Evolutionary conservation across 2,113 vertebrate species (phyloP).

Genomic region (Eleginops maclovinus): DNA sequence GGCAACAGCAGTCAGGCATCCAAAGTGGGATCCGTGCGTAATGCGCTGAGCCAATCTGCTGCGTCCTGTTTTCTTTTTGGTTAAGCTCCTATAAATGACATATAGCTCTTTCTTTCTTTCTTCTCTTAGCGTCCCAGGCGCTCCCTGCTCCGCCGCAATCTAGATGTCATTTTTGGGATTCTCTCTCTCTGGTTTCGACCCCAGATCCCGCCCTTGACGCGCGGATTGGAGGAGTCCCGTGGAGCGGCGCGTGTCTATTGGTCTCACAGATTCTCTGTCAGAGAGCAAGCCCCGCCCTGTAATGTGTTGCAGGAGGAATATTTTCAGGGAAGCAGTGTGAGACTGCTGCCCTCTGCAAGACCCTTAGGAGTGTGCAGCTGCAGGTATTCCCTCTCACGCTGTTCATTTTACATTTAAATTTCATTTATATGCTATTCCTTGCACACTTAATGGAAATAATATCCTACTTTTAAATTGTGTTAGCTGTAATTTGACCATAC

Average conservation of each 20-base stretch:
- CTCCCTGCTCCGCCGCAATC: slow-evolving; percentile 68
- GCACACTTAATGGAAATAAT: too few species aligned
- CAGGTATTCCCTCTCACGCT: not conserved
- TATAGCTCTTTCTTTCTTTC: slow-evolving; percentile 23
- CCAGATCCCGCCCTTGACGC: slow-evolving; percentile 61
- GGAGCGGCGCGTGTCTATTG: slow-evolving; percentile 37
- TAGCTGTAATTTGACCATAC: too few species aligned
- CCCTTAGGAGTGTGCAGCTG: slow-evolving; percentile 20
- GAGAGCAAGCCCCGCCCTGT: slow-evolving; percentile 31
- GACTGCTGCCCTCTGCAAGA: slow-evolving; percentile 47
- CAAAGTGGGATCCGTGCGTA: slow-evolving; percentile 22
- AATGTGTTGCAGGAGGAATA: slow-evolving; percentile 63
- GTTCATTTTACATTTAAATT: too few species aligned
- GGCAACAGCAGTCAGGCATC: slow-evolving; percentile 31
- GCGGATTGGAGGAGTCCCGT: slow-evolving; percentile 64
- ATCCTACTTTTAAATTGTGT: too few species aligned
- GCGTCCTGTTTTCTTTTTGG: not conserved
- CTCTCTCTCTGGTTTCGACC: slow-evolving; percentile 72
- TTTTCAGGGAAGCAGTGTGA: slow-evolving; percentile 20
- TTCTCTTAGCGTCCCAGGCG: slow-evolving; percentile 49
- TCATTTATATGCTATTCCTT: too few species aligned
- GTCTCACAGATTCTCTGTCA: slow-evolving; percentile 43
- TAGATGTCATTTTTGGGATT: slow-evolving; percentile 82
- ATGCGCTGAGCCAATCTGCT: not conserved
- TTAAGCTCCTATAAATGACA: not conserved